These are phyloP conservation scores for Ceratosolen solmsi DNA, from an alignment of 1,140 invertebrate genomes.

Conservation along the genomic window DNA sequence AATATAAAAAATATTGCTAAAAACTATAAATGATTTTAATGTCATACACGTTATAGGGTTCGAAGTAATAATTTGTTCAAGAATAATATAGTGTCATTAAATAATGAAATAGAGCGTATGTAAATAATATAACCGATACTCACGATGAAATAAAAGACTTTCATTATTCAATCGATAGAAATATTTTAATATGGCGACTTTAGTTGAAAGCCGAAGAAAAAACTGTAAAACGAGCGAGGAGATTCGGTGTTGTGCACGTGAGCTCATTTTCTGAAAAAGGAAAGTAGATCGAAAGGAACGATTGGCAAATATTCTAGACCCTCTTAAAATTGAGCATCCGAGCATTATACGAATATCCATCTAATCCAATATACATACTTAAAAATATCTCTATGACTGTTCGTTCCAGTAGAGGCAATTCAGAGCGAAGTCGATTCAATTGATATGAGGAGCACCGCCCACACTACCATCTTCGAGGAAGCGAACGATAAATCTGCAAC, in stretches of 20 bases:
- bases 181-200: too few species aligned
- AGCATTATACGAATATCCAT: not conserved
- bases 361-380: not conserved
- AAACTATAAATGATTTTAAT: too few species aligned
- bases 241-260: not conserved
- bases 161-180: too few species aligned
- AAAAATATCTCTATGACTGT: not conserved
- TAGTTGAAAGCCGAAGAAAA: too few species aligned
- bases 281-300: not conserved
- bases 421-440: not conserved
- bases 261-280: not conserved
- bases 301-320: not conserved
- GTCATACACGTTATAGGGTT: too few species aligned
- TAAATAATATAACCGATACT: too few species aligned
- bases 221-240: too few species aligned
- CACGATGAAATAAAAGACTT: too few species aligned
- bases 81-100: too few species aligned
- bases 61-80: too few species aligned
- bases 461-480: not conserved
- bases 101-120: too few species aligned
- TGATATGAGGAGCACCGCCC: not conserved
- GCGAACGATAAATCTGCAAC: not conserved
- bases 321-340: slow-evolving; percentile 12
- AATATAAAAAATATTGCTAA: too few species aligned
- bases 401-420: not conserved